Evolutionary conservation across 1,140 invertebrate genomes (phyloP), one percentile per base, ranked within the genome.

Genomic region (Apis laboriosa): DNA sequence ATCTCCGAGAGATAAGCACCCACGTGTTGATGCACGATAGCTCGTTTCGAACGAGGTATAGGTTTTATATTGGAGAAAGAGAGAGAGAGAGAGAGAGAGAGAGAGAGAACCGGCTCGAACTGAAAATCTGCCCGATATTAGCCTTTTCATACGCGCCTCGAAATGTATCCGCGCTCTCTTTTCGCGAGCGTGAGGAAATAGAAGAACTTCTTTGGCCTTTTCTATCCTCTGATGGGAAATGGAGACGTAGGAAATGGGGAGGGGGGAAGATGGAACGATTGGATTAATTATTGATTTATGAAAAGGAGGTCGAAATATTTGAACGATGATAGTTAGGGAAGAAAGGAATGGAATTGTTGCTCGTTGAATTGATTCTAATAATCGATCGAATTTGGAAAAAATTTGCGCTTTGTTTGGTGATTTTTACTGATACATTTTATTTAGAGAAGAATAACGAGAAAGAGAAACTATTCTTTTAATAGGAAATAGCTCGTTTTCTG

Each of bases 21-120:
- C 85, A 77, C 73, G 74, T 85, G 84, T 84, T 84, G 85, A 86
- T 84, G 76, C 73, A 60, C 67, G 73, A 80, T 24, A 34, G 55
- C 63, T 73, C 81, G 68, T 76, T 21, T 60, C 58, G 72, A 58
- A 81, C 24, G 61, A 81, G 58, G 53, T 34, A 63, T 53, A 56
- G 61, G 56, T 85, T 86, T 83, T 81, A 77, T 81, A 63, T 43
- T 7, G 34, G 34, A 7, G 5, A 43, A 0, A 43, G 34, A 43
- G 34, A 43, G 34, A 28, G 24, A 43, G 53, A 66, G 60, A 34
- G 28, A 24, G 28, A 43, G 34, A 34, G 34, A 34, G 34, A 34
- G 34, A 28, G 24, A 43, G 53, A 66, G 60, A 34, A 51, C 13
- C 21, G 55, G 55, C 70, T 43, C 17, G 24, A 66, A 34, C 49